These are phyloP conservation scores for Eidolon helvum DNA, from an alignment of 2,113 vertebrate species.

Conservation along the genomic window DNA sequence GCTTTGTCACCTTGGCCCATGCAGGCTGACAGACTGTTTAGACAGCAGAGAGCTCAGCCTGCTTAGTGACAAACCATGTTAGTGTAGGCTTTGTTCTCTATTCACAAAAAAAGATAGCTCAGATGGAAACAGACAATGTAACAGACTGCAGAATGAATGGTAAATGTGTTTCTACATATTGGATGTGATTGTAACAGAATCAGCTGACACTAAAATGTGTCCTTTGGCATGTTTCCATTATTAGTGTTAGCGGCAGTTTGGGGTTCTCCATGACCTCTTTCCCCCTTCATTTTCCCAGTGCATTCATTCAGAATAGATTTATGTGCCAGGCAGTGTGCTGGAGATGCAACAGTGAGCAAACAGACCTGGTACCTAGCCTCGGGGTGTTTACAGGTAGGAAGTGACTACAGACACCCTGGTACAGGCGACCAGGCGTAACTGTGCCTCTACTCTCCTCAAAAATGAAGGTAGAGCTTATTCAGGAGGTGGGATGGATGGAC, in stretches of 20 bases:
- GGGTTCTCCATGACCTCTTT: background rate
- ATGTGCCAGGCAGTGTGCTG: background rate
- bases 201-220: background rate
- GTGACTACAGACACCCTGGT: background rate
- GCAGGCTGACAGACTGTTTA: conserved; percentile 24
- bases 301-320: background rate
- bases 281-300: background rate
- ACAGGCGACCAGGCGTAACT: too few relatives aligned
- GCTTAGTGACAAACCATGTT: conserved; percentile 47
- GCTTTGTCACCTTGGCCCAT: background rate
- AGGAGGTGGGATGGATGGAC: background rate
- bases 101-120: conserved; percentile 11
- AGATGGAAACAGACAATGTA: conserved; percentile 49
- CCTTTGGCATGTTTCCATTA: background rate
- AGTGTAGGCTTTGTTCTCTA: conserved; percentile 65
- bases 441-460: background rate
- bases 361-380: background rate
- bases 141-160: conserved; percentile 24
- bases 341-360: background rate
- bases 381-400: background rate
- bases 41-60: conserved; percentile 46
- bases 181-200: conserved; percentile 1
- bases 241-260: conserved; percentile 1
- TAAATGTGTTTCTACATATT: conserved; percentile 29
- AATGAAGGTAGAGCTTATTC: background rate